A percentile compares a stretch with the other conserved stretches of the same genome.
phyloP scores from a whole-genome alignment of 2,797 vertebrate genomes.

The Pantherophis vulpinus region DNA sequence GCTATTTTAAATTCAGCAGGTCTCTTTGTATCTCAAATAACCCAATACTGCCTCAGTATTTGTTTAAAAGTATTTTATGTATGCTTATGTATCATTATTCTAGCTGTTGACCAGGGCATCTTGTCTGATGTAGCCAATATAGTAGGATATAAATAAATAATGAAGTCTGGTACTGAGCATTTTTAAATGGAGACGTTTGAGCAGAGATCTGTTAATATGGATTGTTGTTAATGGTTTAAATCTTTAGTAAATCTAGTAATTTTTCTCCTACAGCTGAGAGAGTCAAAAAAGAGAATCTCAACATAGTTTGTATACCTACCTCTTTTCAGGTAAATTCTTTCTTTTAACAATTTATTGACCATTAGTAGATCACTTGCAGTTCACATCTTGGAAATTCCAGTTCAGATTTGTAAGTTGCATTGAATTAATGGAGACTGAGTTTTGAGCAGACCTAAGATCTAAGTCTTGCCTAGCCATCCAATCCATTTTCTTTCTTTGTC shows the following conservation, averaged over 20 bases:
- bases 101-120: neutral
- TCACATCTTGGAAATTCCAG: neutral
- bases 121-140: neutral
- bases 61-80: neutral
- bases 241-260: neutral
- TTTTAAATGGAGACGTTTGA: constrained; percentile 27
- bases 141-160: neutral
- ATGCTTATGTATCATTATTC: neutral
- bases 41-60: neutral
- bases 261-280: constrained; percentile 79
- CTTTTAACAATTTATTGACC: neutral
- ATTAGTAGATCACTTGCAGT: neutral
- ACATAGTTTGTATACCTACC: constrained; percentile 89
- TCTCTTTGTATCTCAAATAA: neutral
- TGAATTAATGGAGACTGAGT: neutral
- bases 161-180: constrained; percentile 38
- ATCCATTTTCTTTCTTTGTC: neutral
- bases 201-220: constrained; percentile 43
- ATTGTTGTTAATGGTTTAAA: neutral
- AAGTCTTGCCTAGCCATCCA: neutral
- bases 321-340: constrained; percentile 87
- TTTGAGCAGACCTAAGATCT: neutral
- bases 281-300: constrained; percentile 89
- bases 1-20: neutral
- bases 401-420: neutral